phyloP scores from a whole-genome alignment of 1,140 invertebrate species.

The Eupeodes corollae region DNA sequence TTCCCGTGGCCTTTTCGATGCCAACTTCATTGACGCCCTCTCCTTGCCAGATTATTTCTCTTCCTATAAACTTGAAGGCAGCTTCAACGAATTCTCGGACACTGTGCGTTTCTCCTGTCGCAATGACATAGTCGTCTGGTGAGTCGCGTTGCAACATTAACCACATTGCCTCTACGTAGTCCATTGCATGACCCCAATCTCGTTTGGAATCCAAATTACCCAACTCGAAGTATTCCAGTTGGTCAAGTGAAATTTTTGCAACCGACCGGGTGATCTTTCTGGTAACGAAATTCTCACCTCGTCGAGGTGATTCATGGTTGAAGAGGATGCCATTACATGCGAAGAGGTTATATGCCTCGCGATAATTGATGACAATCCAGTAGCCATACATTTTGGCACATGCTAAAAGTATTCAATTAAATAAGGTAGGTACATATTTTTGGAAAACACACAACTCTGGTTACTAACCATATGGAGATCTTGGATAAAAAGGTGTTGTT shows the following conservation, averaged over 20 bases:
- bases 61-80: conserved; percentile 71
- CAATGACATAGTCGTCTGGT: conserved; percentile 95
- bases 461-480: conserved; percentile 93
- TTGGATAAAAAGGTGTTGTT: conserved; percentile 96
- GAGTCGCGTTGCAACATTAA: conserved; percentile 91
- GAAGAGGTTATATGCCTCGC: conserved; percentile 96
- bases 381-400: conserved; percentile 97
- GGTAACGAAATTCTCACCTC: conserved; percentile 98
- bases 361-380: conserved; percentile 97
- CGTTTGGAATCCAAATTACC: conserved; percentile 93
- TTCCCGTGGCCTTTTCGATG: conserved; percentile 65
- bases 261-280: conserved; percentile 96
- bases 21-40: conserved; percentile 77
- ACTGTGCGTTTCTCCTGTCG: conserved; percentile 89
- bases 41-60: conserved; percentile 75
- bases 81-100: conserved; percentile 93
- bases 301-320: conserved; percentile 96
- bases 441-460: neutral
- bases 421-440: neutral
- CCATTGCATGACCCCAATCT: conserved; percentile 99
- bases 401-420: conserved; percentile 46
- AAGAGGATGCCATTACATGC: conserved; percentile 98
- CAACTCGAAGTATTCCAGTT: conserved; percentile 78
- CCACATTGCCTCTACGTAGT: conserved; percentile 99
- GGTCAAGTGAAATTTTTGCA: conserved; percentile 86